Evolutionary conservation across 2,888 invertebrate genomes (phyloP).

Genomic region (Macrostomum cliftonense): DNA sequence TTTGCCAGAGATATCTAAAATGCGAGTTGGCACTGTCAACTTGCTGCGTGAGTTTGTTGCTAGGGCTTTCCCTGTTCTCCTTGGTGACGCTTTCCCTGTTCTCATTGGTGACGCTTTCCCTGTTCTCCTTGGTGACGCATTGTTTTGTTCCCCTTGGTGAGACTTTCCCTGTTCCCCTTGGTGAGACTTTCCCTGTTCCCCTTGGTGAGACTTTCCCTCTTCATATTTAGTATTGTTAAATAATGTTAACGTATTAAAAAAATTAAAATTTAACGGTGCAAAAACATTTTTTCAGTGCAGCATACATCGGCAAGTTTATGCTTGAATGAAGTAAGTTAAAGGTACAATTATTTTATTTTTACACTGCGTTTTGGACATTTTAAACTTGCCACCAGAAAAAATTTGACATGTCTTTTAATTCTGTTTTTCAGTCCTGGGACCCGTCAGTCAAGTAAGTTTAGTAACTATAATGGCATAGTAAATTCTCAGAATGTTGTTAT

Average conservation of each 20-base stretch:
- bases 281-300: conserved; percentile 54
- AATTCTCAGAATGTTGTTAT: not conserved
- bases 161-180: no score
- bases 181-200: no score
- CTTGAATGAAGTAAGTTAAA: conserved; percentile 54
- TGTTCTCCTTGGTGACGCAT: no score
- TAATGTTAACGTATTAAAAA: no score
- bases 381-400: no score
- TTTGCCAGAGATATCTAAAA: conserved; percentile 73
- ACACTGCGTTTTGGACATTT: no score
- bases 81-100: no score
- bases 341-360: conserved; percentile 6
- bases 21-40: conserved; percentile 68
- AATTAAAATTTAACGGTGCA: not conserved
- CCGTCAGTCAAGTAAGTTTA: conserved; percentile 56
- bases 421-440: conserved; percentile 67
- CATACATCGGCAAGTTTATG: conserved; percentile 93
- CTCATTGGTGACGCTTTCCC: no score
- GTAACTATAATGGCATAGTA: conserved; percentile 3
- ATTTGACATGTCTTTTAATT: conserved; percentile 1
- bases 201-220: no score
- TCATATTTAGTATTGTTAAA: no score
- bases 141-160: no score
- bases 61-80: no score
- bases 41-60: conserved; percentile 7